Percentiles rank a stretch among this genome's conserved stretches.
Evolutionary conservation across 2,888 invertebrate species (phyloP).

Genomic region (Agrochola circellaris): DNA sequence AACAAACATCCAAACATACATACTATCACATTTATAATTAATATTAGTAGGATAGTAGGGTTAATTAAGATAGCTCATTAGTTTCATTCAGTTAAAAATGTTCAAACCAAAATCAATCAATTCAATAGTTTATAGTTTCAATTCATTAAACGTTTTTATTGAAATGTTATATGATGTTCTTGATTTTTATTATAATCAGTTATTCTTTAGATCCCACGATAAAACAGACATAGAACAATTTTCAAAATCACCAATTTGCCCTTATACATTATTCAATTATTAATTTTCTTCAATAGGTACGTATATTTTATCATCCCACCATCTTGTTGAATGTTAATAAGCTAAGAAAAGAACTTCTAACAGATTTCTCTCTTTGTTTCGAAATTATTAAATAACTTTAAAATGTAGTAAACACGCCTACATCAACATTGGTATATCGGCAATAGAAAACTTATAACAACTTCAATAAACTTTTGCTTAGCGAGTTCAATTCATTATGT

Average conservation of each 20-base stretch:
- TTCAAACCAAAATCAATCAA: not conserved
- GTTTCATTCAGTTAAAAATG: not conserved
- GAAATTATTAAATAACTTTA: conserved; percentile 32
- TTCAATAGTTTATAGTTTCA: not conserved
- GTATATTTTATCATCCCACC: conserved; percentile 18
- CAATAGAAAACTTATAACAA: conserved; percentile 71
- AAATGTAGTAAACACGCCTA: conserved; percentile 33
- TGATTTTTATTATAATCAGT: not conserved
- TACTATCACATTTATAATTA: too few relatives aligned
- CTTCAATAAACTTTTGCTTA: conserved; percentile 62
- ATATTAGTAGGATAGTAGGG: too few relatives aligned
- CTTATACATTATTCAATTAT: not conserved
- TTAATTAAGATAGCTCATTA: not conserved
- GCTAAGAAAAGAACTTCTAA: conserved; percentile 11
- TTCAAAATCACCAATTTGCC: conserved; percentile 6
- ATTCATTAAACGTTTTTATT: not conserved
- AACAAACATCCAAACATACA: too few relatives aligned
- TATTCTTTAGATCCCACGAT: not conserved
- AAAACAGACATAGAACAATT: not conserved
- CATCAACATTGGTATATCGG: conserved; percentile 56
- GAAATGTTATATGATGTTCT: not conserved
- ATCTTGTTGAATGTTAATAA: conserved; percentile 36
- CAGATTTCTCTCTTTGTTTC: conserved; percentile 33
- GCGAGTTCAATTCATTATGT: conserved; percentile 60
- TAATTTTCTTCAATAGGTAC: conserved; percentile 9